These are phyloP conservation scores for Drosophila insularis DNA, from an alignment of 1,140 invertebrate species.

Conservation along the genomic window DNA sequence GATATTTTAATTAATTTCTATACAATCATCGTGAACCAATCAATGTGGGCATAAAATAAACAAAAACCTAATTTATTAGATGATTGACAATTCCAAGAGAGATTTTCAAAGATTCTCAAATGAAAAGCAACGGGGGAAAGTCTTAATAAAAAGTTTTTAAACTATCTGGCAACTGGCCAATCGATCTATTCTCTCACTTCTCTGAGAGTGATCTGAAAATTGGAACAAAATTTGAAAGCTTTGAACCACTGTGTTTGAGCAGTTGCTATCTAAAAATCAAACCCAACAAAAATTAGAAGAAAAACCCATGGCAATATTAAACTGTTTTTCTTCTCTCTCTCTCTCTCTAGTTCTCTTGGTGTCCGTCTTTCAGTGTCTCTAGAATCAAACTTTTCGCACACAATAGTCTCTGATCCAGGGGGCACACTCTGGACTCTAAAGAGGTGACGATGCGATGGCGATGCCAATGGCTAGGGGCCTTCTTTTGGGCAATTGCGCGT, in stretches of 20 bases:
- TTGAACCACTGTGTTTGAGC: conserved; percentile 30
- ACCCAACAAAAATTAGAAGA: conserved; percentile 22
- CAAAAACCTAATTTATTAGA: not conserved
- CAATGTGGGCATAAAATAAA: not conserved
- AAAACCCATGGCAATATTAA: conserved; percentile 10
- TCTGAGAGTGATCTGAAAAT: too few species aligned
- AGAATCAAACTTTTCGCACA: conserved; percentile 2
- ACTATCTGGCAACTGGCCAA: too few species aligned
- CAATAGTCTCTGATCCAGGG: conserved; percentile 6
- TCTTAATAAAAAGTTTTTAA: not conserved
- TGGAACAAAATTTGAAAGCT: too few species aligned
- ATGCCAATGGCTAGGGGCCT: conserved; percentile 28
- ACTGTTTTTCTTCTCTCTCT: conserved; percentile 9
- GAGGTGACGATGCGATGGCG: not conserved
- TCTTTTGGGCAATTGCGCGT: conserved; percentile 67
- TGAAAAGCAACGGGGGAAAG: not conserved
- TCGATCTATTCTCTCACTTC: too few species aligned
- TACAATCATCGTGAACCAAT: not conserved
- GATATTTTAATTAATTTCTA: not conserved
- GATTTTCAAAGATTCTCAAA: too few species aligned
- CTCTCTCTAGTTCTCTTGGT: not conserved
- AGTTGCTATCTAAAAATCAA: conserved; percentile 20
- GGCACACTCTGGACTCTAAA: conserved; percentile 26
- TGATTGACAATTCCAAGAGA: not conserved
- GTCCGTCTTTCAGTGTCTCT: conserved; percentile 28